Conservation (phyloP, 2,113 vertebrate genomes). For the Meriones unguiculatus region DNA sequence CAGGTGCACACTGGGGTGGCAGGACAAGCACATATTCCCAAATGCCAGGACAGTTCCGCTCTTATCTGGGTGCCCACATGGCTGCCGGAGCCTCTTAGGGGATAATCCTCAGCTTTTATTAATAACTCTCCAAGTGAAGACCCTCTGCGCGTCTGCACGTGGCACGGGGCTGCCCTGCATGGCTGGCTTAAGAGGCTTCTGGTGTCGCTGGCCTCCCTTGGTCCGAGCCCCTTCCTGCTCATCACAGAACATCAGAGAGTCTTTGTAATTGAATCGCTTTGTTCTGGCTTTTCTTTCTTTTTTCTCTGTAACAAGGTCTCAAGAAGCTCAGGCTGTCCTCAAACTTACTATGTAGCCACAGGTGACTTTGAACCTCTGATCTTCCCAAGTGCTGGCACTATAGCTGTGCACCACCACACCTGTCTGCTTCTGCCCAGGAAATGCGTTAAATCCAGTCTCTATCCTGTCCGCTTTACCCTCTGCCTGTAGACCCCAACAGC, state of each 20-base stretch:
- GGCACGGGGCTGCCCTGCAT: background rate
- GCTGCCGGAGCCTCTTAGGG: background rate
- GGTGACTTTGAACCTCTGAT: background rate
- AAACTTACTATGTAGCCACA: background rate
- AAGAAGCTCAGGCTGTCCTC: background rate
- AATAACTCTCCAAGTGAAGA: background rate
- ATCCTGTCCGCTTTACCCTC: rapidly evolving
- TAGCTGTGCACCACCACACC: background rate
- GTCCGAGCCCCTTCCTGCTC: background rate
- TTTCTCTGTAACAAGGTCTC: background rate
- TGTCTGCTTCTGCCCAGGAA: background rate
- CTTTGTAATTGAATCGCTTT: background rate
- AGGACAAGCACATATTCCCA: background rate
- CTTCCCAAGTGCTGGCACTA: background rate
- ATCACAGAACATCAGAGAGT: background rate
- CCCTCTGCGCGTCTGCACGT: background rate
- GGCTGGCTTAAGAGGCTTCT: background rate
- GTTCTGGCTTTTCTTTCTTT: background rate
- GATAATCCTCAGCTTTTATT: background rate
- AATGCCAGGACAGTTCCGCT: rapidly evolving
- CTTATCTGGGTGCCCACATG: background rate
- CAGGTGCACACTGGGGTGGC: background rate
- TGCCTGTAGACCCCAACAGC: background rate
- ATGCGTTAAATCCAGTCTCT: background rate
- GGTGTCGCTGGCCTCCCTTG: background rate